Evolutionary conservation across 2,113 vertebrate genomes (phyloP), one percentile per base, ranked within the genome.

Genomic region (Antennarius striatus): DNA sequence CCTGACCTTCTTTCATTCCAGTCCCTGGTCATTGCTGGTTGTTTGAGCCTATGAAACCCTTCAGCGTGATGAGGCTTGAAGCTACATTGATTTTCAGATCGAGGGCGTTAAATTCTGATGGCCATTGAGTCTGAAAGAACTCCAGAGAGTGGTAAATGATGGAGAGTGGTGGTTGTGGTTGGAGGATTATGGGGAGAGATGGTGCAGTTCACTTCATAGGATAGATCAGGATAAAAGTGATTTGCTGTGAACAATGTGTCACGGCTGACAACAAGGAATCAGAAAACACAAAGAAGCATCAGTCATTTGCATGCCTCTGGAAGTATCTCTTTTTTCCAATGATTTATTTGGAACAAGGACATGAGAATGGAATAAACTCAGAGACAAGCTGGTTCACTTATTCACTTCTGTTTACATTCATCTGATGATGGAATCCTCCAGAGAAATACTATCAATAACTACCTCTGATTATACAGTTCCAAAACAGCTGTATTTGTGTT

Each of bases 11-110:
- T 22, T 22, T 22, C 22, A 22, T 22, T 22, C 22, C 22, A 22
- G 22, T 22, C 22, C 22, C 22, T 22, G 22, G 22, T 22, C 22
- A 22, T 22, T 22, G 22, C 36, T 36, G 14, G 16, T 47, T 15
- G 29, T 28, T 16, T 10, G 4, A 6, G 3, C 28, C 17, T 12
- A 0, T 62, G 10, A 67, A 68, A n/a, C 46, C 36, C 63, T 57
- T 55, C 70, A 68, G 64, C 0, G 40, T 69, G 72, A 77, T 57
- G 71, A 76, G 56, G 63, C 47, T 45, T 60, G 82, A 75, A 49
- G 56, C 65, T 17, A 62, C 63, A 87, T 79, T 75, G 67, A 86
- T 86, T 83, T 75, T 61, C 43, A 72, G 56, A 77, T 12, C 45
- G 56, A 62, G 13, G 10, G 58, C 51, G 80, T 72, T 83, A 15